Percentiles rank a stretch among this genome's conserved stretches.
Conservation (phyloP, 2,797 vertebrate species). For the Pteronotus mesoamericanus region DNA sequence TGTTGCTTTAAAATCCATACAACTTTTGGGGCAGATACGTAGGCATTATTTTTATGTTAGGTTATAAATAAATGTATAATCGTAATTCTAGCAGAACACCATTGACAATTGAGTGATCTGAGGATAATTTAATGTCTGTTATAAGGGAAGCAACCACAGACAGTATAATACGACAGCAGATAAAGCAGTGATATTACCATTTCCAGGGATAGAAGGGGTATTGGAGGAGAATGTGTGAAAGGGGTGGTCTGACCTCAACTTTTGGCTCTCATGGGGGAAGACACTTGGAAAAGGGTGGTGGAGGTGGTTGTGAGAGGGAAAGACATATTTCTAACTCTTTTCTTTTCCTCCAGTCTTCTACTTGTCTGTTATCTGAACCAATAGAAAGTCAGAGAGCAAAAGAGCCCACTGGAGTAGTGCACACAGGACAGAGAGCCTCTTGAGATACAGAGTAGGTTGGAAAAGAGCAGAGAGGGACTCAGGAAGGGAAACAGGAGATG, state of each 20-base stretch:
- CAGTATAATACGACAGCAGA: too few species aligned
- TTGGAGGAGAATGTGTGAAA: background rate
- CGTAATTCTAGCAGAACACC: background rate
- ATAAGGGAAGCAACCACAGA: background rate
- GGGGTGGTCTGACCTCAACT: background rate
- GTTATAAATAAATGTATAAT: background rate
- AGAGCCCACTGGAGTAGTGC: rapidly evolving
- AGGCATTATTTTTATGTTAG: background rate
- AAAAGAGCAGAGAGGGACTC: background rate
- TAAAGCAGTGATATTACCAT: background rate
- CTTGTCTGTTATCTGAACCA: background rate
- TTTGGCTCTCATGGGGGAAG: background rate
- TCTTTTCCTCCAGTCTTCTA: background rate
- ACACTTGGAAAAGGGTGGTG: background rate
- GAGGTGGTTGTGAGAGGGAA: background rate
- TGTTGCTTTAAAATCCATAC: background rate
- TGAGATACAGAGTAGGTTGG: too few species aligned
- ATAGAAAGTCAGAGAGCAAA: background rate
- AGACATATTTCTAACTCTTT: background rate
- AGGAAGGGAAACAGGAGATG: background rate
- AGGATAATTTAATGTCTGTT: background rate
- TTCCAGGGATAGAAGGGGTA: background rate
- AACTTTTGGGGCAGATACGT: background rate
- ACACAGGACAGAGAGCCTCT: background rate
- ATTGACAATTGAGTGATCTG: background rate